phyloP scores from a whole-genome alignment of 2,888 invertebrate genomes.

The Cancer borealis region DNA sequence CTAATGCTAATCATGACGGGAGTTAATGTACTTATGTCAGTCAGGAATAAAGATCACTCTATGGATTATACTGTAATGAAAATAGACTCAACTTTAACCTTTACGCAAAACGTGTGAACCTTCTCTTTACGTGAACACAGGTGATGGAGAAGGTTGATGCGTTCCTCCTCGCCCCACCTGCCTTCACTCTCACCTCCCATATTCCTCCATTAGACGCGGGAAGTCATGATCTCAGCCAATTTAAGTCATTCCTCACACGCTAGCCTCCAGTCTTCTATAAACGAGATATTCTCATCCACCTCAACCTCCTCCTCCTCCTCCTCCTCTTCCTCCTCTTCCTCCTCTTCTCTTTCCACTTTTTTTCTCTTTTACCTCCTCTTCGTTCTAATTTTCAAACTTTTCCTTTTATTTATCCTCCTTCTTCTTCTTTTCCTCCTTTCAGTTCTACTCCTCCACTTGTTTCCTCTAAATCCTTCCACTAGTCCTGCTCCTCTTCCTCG shows the following conservation, averaged over 20 bases:
- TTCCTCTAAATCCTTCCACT: neutral
- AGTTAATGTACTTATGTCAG: slow-evolving; percentile 5
- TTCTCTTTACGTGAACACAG: neutral
- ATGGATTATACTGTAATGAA: neutral
- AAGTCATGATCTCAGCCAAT: slow-evolving; percentile 12
- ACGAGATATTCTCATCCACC: neutral
- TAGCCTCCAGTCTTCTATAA: neutral
- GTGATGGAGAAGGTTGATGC: neutral
- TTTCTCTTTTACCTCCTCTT: neutral
- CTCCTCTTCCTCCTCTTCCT: neutral
- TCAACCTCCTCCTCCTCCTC: neutral
- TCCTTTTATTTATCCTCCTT: neutral
- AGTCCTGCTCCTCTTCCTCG: neutral
- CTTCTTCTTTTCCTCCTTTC: neutral
- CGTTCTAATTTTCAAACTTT: too few species aligned
- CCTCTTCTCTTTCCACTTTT: neutral
- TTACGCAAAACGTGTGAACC: neutral
- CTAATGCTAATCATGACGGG: neutral
- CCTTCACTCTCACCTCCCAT: neutral
- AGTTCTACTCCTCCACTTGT: neutral
- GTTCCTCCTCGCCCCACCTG: neutral
- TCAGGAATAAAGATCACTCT: neutral
- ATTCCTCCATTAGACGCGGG: neutral
- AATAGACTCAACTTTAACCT: neutral
- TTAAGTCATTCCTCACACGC: slow-evolving; percentile 12